Evolutionary conservation across 2,888 invertebrate species (phyloP).

Genomic region (Hirtodrosophila confusa): DNA sequence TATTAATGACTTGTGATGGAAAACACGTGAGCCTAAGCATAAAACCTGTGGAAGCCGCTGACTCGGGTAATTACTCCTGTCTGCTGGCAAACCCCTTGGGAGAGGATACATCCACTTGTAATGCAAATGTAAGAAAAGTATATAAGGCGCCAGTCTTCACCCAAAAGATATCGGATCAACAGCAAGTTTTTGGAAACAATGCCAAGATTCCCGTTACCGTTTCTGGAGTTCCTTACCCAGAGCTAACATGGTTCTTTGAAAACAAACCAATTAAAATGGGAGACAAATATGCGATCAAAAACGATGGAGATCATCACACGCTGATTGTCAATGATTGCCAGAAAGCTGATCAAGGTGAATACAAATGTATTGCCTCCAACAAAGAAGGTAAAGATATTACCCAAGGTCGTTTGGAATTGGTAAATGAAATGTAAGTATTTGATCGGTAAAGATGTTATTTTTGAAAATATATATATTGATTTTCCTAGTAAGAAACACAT

Average conservation of each 20-base stretch:
- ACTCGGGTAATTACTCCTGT: constrained; percentile 92
- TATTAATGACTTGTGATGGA: constrained; percentile 92
- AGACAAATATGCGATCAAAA: constrained; percentile 89
- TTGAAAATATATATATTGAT: no score
- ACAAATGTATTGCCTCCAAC: constrained; percentile 91
- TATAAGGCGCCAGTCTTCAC: constrained; percentile 92
- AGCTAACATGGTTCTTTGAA: constrained; percentile 94
- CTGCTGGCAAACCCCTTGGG: constrained; percentile 91
- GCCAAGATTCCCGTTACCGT: constrained; percentile 93
- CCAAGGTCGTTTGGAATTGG: constrained; percentile 90
- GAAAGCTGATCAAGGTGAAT: constrained; percentile 89
- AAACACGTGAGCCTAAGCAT: constrained; percentile 91
- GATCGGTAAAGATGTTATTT: no score
- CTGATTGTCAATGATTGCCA: constrained; percentile 89
- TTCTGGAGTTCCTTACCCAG: constrained; percentile 92
- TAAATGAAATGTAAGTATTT: constrained; percentile 90
- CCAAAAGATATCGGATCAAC: constrained; percentile 86
- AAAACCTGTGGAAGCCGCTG: constrained; percentile 88
- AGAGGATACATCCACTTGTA: constrained; percentile 88
- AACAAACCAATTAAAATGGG: constrained; percentile 89
- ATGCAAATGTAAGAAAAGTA: constrained; percentile 90
- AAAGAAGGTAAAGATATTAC: constrained; percentile 91
- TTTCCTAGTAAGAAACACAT: constrained; percentile 88
- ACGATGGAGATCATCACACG: constrained; percentile 92
- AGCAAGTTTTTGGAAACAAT: constrained; percentile 90